A percentile compares a stretch with the other conserved stretches of the same genome.
phyloP scores from a whole-genome alignment of 2,797 vertebrate genomes.

The Glyptemys insculpta region DNA sequence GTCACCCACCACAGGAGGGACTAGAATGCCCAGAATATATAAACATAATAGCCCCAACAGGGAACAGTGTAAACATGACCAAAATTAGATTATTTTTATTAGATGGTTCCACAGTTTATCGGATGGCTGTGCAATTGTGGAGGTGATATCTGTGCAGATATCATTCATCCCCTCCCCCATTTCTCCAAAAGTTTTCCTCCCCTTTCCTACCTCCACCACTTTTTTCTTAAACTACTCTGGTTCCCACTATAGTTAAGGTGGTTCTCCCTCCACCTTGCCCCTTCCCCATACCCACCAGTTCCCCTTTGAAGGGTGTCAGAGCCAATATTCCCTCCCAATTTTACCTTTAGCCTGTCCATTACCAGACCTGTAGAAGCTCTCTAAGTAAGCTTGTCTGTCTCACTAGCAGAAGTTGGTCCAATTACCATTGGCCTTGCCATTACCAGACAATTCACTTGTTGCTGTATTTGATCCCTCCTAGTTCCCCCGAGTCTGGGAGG shows the following conservation, averaged over 20 bases:
- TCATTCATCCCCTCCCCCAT: background rate
- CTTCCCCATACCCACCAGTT: background rate
- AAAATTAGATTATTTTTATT: background rate
- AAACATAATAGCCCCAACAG: background rate
- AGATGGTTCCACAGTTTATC: background rate
- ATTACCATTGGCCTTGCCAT: background rate
- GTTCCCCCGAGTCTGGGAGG: background rate
- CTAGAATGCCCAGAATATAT: background rate
- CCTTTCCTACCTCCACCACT: background rate
- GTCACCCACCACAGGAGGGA: background rate
- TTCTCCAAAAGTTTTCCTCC: background rate
- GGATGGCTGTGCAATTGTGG: rapidly evolving
- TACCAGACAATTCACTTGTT: background rate
- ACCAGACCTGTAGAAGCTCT: background rate
- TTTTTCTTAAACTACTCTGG: background rate
- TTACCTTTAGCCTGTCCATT: background rate
- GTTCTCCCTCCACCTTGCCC: background rate
- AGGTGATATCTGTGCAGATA: background rate
- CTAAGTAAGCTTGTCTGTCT: background rate
- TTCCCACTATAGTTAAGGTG: background rate
- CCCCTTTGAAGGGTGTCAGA: background rate
- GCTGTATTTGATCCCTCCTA: background rate
- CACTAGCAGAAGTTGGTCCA: background rate
- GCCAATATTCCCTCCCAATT: background rate
- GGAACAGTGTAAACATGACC: background rate